phyloP scores from a whole-genome alignment of 1,140 invertebrate species.

The Scaptomyza hsui region DNA sequence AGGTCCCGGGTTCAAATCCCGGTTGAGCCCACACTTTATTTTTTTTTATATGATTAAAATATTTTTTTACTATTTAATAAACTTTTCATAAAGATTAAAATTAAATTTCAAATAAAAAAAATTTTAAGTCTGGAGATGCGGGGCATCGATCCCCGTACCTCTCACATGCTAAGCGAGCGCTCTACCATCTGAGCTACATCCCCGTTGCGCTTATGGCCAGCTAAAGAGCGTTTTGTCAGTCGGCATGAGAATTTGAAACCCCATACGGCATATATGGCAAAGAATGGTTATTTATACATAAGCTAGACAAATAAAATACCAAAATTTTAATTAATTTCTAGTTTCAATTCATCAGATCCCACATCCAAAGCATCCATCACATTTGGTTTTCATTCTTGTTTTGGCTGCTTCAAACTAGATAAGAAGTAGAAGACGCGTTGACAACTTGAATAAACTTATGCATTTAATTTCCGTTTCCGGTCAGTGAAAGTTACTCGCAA shows the following conservation, averaged over 20 bases:
- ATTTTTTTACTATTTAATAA: too few species aligned
- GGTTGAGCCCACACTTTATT: slow-evolving; percentile 72
- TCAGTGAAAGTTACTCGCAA: slow-evolving; percentile 68
- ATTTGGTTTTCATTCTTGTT: background rate
- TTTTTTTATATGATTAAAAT: slow-evolving; percentile 6
- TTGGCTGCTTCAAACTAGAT: slow-evolving; percentile 46
- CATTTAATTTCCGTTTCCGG: slow-evolving; percentile 81
- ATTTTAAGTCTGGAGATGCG: slow-evolving; percentile 85
- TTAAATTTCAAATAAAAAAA: background rate
- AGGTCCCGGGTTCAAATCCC: slow-evolving; percentile 93
- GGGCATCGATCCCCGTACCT: slow-evolving; percentile 92
- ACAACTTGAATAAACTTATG: slow-evolving; percentile 66
- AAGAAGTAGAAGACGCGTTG: slow-evolving; percentile 38
- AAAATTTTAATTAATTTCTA: background rate
- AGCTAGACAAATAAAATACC: background rate
- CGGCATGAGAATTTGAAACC: background rate
- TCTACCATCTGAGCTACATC: slow-evolving; percentile 90
- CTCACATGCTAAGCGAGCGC: slow-evolving; percentile 93
- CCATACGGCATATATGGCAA: too few species aligned
- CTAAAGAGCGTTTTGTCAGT: background rate
- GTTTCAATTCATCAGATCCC: background rate
- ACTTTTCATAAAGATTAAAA: background rate
- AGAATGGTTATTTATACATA: background rate
- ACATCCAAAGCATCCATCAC: slow-evolving; percentile 4
- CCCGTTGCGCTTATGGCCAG: background rate